Conservation (phyloP, 2,888 invertebrate species). For the Diadromus collaris region DNA sequence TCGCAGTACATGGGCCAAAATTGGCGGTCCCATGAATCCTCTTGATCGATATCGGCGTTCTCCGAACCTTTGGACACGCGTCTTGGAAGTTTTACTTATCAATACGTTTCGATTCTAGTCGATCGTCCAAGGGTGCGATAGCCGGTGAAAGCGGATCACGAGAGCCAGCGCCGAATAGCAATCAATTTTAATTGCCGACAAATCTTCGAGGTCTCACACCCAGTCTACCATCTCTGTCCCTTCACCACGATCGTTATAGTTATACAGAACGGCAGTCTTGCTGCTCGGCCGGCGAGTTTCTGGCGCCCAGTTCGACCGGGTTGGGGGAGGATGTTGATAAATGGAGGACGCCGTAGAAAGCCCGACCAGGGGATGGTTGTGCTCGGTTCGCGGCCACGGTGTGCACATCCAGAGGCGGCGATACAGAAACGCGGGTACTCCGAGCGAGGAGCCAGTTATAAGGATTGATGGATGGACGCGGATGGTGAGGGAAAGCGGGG, state of each 20-base stretch:
- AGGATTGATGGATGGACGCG: conserved; percentile 68
- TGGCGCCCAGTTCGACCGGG: conserved; percentile 37
- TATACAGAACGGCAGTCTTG: conserved; percentile 6
- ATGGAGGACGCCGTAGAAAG: conserved; percentile 62
- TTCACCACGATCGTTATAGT: conserved; percentile 14
- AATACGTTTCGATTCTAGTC: conserved; percentile 18
- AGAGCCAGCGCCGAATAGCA: conserved; percentile 58
- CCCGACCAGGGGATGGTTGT: conserved; percentile 36
- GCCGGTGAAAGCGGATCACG: not conserved
- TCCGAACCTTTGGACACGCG: no score
- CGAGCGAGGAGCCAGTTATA: conserved; percentile 58
- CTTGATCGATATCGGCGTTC: no score
- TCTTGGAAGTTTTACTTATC: conserved; percentile 16
- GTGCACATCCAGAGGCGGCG: conserved; percentile 22
- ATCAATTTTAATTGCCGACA: conserved; percentile 75
- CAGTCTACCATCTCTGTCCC: conserved; percentile 31
- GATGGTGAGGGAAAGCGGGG: conserved; percentile 26
- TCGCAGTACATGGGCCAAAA: no score
- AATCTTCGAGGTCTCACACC: conserved; percentile 63
- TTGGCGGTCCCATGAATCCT: no score
- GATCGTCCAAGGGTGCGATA: conserved; percentile 28
- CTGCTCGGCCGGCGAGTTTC: conserved; percentile 44
- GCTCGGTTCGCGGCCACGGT: conserved; percentile 24
- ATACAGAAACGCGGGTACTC: conserved; percentile 52
- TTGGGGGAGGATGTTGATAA: conserved; percentile 67